Base-by-base conservation (phyloP, 2,888 invertebrate species). In the Mechanitis messenoides region DNA sequence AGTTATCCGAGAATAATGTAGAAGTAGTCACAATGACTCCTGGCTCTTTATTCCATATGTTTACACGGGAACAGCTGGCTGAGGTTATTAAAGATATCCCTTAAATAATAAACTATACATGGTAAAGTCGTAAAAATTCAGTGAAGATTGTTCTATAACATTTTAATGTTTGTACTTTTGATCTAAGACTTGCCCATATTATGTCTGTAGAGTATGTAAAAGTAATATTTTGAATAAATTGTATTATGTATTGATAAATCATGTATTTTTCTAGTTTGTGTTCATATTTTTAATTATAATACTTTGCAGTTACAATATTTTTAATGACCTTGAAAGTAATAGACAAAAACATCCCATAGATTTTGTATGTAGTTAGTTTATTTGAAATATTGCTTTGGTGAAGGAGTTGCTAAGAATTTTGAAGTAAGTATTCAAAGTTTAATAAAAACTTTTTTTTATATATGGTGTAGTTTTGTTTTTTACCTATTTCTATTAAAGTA, bases 1-100 rank as follows among this genome's bases (percentile, higher is more conserved):
- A 99, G 84, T 89, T 99, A 2, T 98, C 96, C 65, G 96, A 97
- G 65, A 97, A 95, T 61, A 99, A 99, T 85, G 98, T 99, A 59
- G 99, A 99, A 90, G 96, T 98, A 69, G 97, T 97, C 83, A 96
- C 96, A 45, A 96, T 98, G 92, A 98, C 97, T 0, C 95, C 95
- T 0, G 93, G 92, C 33, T 90, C 92, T 45, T 90, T 95, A 74
- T 98, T 97, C 89, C 95, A 97, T 73, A 97, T 98, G 96, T 96
- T 95, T 78, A 91, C 94, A 2, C 95, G 97, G 84, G 96, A 96
- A 66, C 96, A 98, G 81, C 93, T 98, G 0, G 97, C 98, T 74
- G 94, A 95, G 91, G 95, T 97, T 83, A 97, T 97, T 85, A 92
- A 92, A 77, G 92, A 93, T 69, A 92, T 94, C 83, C 93, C 92